Evolutionary conservation across 2,797 vertebrate genomes (phyloP), one percentile per base, ranked within the genome.

Genomic region (Diceros bicornis): DNA sequence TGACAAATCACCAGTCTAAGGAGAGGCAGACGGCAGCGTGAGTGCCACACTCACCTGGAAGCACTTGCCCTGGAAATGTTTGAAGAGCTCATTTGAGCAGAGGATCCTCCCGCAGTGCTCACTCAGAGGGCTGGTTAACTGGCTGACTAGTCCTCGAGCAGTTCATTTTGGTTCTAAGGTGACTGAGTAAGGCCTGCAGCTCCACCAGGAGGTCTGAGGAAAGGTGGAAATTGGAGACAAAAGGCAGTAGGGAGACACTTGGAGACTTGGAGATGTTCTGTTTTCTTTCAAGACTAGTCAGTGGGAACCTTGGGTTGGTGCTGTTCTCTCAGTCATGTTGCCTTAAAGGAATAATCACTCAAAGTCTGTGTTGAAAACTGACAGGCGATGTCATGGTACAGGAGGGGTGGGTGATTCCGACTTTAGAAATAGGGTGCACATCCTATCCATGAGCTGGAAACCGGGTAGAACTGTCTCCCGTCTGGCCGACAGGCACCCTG

Each of bases 71-170:
- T 59, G 10, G 44, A 52, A 4, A 14, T 1, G 0, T 1, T 25
- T 2, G 0, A 2, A 11, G 44, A 21, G 12, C 16, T 34, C 2
- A 1, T 14, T 25, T 7, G 13, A 34, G n/a, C 17, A 34, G 3
- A 57, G 37, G 23, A 21, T 18, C 7, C 29, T 20, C 27, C 50
- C 29, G n/a, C 12, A 1, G 89, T 32, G 3, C 41, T 82, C 25
- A 23, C 50, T 61, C 77, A 18, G 57, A 72, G 55, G 66, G 29
- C 41, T 10, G 89, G 37, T 13, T n/a, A 47, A 32, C 89, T 32
- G 37, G 25, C 8, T 57, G 16, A 32, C 62, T 34, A 34, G 3
- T 8, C 27, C 55, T 52, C 7, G 0, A 9, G 50, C 1, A 5
- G 82, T 6, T 34, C 1, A 0, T 66, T n/a, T 29, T 6, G 64